phyloP scores from a whole-genome alignment of 2,113 vertebrate genomes.

The Pipa parva region DNA sequence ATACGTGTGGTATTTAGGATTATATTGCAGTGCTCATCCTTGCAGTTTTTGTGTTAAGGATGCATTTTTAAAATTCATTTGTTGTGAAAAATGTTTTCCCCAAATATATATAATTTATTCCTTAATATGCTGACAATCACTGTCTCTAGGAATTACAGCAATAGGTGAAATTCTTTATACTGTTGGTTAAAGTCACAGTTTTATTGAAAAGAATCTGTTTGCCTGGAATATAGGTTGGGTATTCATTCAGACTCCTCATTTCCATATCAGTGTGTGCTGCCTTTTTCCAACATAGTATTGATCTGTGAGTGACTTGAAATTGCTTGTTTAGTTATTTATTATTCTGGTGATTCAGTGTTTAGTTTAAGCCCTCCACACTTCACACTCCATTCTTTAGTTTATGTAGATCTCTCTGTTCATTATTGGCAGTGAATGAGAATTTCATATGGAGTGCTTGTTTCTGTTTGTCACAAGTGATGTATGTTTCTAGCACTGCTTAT shows the following conservation, averaged over 20 bases:
- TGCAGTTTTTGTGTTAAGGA: too few relatives aligned
- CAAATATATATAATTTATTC: too few relatives aligned
- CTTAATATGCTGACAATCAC: too few relatives aligned
- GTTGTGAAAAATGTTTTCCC: too few relatives aligned
- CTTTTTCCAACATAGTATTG: slow-evolving; percentile 61
- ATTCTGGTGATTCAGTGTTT: slow-evolving; percentile 63
- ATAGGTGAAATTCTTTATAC: too few relatives aligned
- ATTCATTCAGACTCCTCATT: slow-evolving; percentile 61
- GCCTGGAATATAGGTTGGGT: too few relatives aligned
- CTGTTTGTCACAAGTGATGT: slow-evolving; percentile 79
- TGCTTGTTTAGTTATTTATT: slow-evolving; percentile 73
- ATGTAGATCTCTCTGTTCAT: slow-evolving; percentile 68
- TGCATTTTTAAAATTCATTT: too few relatives aligned
- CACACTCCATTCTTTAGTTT: slow-evolving; percentile 63
- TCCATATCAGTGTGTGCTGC: slow-evolving; percentile 55
- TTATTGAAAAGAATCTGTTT: too few relatives aligned
- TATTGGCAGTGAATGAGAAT: slow-evolving; percentile 83
- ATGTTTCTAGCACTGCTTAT: slow-evolving; percentile 75
- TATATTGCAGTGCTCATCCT: too few relatives aligned
- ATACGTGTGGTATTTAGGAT: too few relatives aligned
- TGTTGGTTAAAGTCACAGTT: too few relatives aligned
- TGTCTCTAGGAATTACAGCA: too few relatives aligned
- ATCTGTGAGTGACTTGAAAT: slow-evolving; percentile 67
- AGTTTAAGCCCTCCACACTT: slow-evolving; percentile 62
- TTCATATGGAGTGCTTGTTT: slow-evolving; percentile 70